phyloP scores from a whole-genome alignment of 2,888 invertebrate genomes.

The Scrobipalpa costella region DNA sequence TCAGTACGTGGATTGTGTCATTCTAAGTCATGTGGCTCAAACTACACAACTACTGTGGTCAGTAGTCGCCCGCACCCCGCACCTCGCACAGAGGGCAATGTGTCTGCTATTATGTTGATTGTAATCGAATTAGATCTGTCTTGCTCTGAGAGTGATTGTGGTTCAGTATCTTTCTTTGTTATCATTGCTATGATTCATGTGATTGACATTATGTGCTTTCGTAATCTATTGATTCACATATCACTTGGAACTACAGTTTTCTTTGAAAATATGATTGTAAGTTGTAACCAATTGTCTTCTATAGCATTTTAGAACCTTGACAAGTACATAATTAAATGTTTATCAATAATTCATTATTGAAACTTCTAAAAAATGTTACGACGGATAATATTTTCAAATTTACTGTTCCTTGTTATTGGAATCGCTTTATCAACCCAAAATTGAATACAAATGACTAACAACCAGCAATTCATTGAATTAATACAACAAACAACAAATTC shows the following conservation, averaged over 20 bases:
- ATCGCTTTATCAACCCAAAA: neutral
- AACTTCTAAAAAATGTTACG: no score
- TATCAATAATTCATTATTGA: no score
- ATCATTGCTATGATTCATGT: neutral
- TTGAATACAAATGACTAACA: conserved; percentile 1
- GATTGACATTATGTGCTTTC: neutral
- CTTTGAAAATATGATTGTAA: no score
- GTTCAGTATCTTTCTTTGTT: neutral
- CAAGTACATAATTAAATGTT: no score
- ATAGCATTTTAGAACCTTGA: no score
- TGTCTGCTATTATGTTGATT: conserved; percentile 12
- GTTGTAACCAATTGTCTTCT: no score
- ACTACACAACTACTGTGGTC: no score
- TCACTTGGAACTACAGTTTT: no score
- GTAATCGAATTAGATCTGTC: conserved; percentile 14
- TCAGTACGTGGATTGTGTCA: no score
- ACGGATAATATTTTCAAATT: no score
- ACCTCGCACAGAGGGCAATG: neutral
- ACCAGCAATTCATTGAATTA: conserved; percentile 11
- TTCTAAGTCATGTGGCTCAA: no score
- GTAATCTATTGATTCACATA: neutral
- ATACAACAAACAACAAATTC: conserved; percentile 18
- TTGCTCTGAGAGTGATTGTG: conserved; percentile 1
- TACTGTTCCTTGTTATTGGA: no score
- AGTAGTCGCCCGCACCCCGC: conserved; percentile 11